Evolutionary conservation across 92 coral and sea anemone genomes (phyloP), one percentile per base, ranked within the genome.

Genomic region (Virgularia gustaviana): DNA sequence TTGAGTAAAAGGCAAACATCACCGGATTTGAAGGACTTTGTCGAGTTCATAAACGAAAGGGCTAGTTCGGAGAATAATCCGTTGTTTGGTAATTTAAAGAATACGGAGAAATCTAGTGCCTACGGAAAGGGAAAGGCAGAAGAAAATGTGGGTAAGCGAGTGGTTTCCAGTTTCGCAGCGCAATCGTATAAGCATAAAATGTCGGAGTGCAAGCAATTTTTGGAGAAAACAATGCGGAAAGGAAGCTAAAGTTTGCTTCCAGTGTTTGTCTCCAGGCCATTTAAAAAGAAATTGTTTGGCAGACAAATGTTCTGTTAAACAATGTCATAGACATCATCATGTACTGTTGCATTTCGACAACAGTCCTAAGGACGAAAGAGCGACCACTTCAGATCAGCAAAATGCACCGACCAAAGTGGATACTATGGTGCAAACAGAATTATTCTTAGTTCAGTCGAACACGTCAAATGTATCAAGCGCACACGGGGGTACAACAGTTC

Each of bases 271-370:
- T 12, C 5, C 3, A 11, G 42, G 42, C 19, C 47, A 62, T 62
- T 62, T 28, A n/a, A 62, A 62, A 31, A 62, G 70, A 24, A n/a
- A 34, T 36, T 62, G 70, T n/a, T n/a, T n/a, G n/a, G n/a, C n/a
- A n/a, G n/a, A n/a, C 42, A 62, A 62, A 35, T 28, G 70, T 41
- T 35, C 16, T 11, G 29, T 32, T 7, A 31, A 62, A 27, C 23
- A 35, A 2, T 62, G 47, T 49, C 11, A 35, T 12, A 32, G 70
- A 62, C 3, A 35, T 27, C 70, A 60, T 25, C 67, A 60, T 31
- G 34, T 12, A 25, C 67, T 60, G 2, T 60, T 60, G 41, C 67
- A 28, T 36, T 36, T 60, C 20, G 8, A 31, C 34, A 8, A 32
- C n/a, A n/a, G n/a, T n/a, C n/a, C n/a, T 60, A 60, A 41, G 20